Conservation (phyloP, 2,888 invertebrate species). For the Pheosia tremula region DNA sequence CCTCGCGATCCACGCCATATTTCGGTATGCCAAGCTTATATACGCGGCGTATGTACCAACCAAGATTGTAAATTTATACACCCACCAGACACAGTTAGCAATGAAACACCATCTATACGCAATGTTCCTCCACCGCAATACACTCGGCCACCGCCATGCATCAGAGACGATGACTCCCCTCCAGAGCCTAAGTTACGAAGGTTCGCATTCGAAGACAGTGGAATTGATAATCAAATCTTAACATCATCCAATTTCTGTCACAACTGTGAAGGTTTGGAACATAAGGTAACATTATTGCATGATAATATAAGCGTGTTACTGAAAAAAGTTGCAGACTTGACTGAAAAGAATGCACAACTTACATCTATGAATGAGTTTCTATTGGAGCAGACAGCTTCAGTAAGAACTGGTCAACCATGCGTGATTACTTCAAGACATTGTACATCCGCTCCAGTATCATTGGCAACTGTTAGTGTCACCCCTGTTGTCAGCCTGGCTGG, state of each 20-base stretch:
- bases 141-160: constrained; percentile 52
- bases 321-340: constrained; percentile 74
- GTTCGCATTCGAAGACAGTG: constrained; percentile 63
- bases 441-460: constrained; percentile 75
- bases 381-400: constrained; percentile 70
- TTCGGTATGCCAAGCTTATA: constrained; percentile 86
- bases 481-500: constrained; percentile 78
- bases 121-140: constrained; percentile 53
- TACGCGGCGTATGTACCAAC: constrained; percentile 84
- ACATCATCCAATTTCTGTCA: constrained; percentile 54
- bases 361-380: constrained; percentile 81
- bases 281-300: constrained; percentile 75
- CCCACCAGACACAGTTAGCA: constrained; percentile 55
- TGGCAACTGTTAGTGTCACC: constrained; percentile 79
- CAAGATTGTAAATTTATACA: constrained; percentile 70
- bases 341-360: constrained; percentile 75
- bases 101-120: constrained; percentile 47
- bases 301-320: constrained; percentile 78
- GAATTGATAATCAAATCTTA: constrained; percentile 63
- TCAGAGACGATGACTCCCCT: constrained; percentile 71
- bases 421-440: constrained; percentile 79
- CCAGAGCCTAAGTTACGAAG: constrained; percentile 75
- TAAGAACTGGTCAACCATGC: constrained; percentile 73
- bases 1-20: constrained; percentile 74
- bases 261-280: constrained; percentile 72